Evolutionary conservation across 2,888 invertebrate species (phyloP).

Genomic region (Andricus curvator): DNA sequence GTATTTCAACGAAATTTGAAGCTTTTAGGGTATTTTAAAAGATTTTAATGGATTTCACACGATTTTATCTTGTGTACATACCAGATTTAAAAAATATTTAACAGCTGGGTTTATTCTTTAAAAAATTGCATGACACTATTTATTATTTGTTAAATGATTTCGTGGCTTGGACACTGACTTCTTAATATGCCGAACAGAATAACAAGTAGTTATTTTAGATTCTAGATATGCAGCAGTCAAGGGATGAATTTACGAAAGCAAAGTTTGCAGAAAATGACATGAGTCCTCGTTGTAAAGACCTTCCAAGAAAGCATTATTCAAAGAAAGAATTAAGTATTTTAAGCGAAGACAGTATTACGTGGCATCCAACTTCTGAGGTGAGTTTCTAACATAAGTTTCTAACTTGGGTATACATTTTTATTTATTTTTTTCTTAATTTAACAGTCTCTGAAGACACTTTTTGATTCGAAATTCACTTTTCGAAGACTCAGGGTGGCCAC

Average conservation of each 20-base stretch:
- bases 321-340: slow-evolving; percentile 69
- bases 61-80: too few species aligned
- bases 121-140: too few species aligned
- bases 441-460: neutral
- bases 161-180: neutral
- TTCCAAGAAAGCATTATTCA: slow-evolving; percentile 70
- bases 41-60: too few species aligned
- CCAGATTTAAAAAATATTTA: too few species aligned
- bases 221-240: slow-evolving; percentile 72
- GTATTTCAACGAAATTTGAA: too few species aligned
- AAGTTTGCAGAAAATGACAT: slow-evolving; percentile 59
- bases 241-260: slow-evolving; percentile 60
- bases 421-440: neutral
- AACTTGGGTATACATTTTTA: neutral
- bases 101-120: too few species aligned
- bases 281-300: slow-evolving; percentile 69
- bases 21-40: too few species aligned
- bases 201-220: slow-evolving; percentile 62
- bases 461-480: slow-evolving; percentile 18
- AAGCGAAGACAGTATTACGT: slow-evolving; percentile 69
- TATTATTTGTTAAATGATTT: too few species aligned
- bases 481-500: neutral
- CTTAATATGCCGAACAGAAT: neutral
- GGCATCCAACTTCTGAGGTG: slow-evolving; percentile 70
- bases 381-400: slow-evolving; percentile 26